These are phyloP conservation scores for Abscondita cerata DNA, from an alignment of 2,888 invertebrate species.

Conservation along the genomic window DNA sequence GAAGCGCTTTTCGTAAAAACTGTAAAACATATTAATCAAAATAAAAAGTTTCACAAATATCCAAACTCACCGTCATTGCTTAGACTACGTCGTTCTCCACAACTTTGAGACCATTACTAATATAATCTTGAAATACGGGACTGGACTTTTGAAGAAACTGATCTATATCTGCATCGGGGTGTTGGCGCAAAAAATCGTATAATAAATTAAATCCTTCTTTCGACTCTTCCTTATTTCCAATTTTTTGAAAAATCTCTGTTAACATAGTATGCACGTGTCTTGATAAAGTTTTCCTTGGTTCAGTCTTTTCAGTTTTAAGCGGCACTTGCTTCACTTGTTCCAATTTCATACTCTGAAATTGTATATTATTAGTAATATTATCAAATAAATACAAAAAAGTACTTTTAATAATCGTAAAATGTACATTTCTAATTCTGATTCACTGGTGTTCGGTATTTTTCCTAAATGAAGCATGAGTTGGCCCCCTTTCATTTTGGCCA, in stretches of 20 bases:
- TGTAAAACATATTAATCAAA: neutral
- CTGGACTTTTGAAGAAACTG: slow-evolving; percentile 85
- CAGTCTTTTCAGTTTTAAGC: slow-evolving; percentile 47
- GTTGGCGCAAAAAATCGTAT: slow-evolving; percentile 79
- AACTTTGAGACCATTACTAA: slow-evolving; percentile 75
- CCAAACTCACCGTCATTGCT: slow-evolving; percentile 11
- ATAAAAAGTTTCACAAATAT: neutral
- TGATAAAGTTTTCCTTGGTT: slow-evolving; percentile 63
- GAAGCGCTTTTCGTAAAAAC: slow-evolving; percentile 15
- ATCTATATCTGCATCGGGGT: slow-evolving; percentile 86
- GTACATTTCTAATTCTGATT: slow-evolving; percentile 87
- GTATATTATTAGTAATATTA: too few relatives aligned
- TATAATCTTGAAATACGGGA: slow-evolving; percentile 86
- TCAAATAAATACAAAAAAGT: too few relatives aligned
- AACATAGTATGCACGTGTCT: slow-evolving; percentile 85
- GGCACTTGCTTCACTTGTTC: slow-evolving; percentile 59
- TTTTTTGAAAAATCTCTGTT: slow-evolving; percentile 88
- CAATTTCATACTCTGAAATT: slow-evolving; percentile 59
- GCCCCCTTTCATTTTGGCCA: slow-evolving; percentile 87
- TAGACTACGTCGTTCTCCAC: slow-evolving; percentile 58
- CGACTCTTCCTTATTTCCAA: slow-evolving; percentile 87
- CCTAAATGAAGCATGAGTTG: slow-evolving; percentile 80
- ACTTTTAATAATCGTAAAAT: slow-evolving; percentile 82
- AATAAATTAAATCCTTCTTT: slow-evolving; percentile 80
- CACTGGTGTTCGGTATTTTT: slow-evolving; percentile 77